Evolutionary conservation across 2,113 vertebrate species (phyloP).

Genomic region (Semnornis frantzii): DNA sequence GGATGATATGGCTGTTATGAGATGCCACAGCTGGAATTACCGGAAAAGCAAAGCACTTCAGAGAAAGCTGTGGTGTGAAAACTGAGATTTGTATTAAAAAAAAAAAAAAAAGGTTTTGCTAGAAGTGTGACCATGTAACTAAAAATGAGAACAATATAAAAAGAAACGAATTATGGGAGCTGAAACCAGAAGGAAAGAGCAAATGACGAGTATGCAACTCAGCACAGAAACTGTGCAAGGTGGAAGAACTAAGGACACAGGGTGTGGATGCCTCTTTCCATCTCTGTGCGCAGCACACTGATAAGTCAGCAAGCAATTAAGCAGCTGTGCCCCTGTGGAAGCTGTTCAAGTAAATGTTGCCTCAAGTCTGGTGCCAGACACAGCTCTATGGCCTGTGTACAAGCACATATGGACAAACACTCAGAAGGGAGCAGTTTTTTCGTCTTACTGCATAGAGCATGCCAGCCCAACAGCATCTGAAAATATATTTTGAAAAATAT

Average conservation of each 20-base stretch:
- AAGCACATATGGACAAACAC: background rate
- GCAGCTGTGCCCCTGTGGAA: background rate
- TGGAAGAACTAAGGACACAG: background rate
- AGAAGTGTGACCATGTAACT: background rate
- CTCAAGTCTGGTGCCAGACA: background rate
- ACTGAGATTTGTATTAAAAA: background rate
- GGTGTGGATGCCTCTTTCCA: background rate
- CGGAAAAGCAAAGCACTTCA: background rate
- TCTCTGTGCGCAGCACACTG: background rate
- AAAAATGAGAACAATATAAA: background rate
- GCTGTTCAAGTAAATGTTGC: background rate
- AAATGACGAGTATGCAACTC: background rate
- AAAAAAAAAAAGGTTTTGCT: background rate
- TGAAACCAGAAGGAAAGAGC: background rate
- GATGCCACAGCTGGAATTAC: conserved; percentile 3
- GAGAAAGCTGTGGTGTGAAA: background rate
- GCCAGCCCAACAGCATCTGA: background rate
- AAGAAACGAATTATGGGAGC: background rate
- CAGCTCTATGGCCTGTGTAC: background rate
- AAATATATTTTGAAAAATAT: conserved; percentile 36
- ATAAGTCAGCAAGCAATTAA: background rate
- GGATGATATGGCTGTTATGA: background rate
- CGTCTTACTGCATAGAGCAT: background rate
- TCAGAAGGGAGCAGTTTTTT: background rate
- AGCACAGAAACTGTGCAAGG: background rate